These are phyloP conservation scores for Ecdyonurus torrentis DNA, from an alignment of 2,888 invertebrate species.

Conservation along the genomic window DNA sequence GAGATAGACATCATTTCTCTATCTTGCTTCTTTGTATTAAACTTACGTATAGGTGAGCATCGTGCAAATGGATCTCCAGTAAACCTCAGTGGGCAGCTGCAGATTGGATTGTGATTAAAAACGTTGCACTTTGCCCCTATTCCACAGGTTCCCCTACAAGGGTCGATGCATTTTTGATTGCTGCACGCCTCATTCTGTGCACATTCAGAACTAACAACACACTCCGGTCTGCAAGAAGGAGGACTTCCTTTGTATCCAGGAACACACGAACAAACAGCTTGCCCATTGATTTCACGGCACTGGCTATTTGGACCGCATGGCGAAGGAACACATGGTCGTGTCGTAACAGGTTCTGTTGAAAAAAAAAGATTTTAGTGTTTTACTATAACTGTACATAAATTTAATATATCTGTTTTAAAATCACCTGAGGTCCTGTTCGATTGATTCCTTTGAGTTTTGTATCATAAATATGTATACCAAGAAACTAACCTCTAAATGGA, in stretches of 20 bases:
- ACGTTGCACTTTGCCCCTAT: slow-evolving; percentile 50
- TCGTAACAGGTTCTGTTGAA: slow-evolving; percentile 19
- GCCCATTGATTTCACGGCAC: slow-evolving; percentile 32
- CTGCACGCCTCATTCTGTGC: slow-evolving; percentile 49
- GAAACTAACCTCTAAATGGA: slow-evolving; percentile 19
- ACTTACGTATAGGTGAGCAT: slow-evolving; percentile 32
- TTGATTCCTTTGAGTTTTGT: too few species aligned
- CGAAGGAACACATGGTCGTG: slow-evolving; percentile 48
- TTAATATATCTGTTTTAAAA: too few species aligned
- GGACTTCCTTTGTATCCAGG: slow-evolving; percentile 55
- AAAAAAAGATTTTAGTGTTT: slow-evolving; percentile 7
- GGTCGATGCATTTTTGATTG: slow-evolving; percentile 55
- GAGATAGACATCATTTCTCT: slow-evolving; percentile 32
- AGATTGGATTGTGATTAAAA: slow-evolving; percentile 62
- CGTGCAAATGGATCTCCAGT: slow-evolving; percentile 59
- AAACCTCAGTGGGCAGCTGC: slow-evolving; percentile 48
- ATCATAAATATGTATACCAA: background rate
- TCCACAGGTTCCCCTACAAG: slow-evolving; percentile 65
- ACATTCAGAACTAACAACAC: slow-evolving; percentile 53
- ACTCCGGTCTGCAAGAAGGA: slow-evolving; percentile 45
- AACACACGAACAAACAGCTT: slow-evolving; percentile 58
- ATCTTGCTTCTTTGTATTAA: slow-evolving; percentile 62
- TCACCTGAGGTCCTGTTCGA: too few species aligned
- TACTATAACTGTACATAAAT: too few species aligned
- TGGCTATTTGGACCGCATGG: slow-evolving; percentile 24